Evolutionary conservation across 1,140 invertebrate genomes (phyloP).

Genomic region (Calosoma granatense): DNA sequence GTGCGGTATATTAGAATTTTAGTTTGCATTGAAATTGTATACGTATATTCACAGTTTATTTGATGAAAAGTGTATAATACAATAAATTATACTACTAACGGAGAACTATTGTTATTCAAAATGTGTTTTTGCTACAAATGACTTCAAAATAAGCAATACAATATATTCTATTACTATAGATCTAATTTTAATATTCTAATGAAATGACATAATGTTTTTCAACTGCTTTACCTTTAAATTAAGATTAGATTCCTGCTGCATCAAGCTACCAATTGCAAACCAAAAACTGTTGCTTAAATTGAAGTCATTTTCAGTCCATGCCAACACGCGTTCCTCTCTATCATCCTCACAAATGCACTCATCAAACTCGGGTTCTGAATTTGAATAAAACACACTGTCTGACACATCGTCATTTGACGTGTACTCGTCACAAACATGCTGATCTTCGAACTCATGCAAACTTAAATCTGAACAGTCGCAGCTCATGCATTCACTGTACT

Average conservation of each 20-base stretch:
- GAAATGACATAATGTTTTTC: too few relatives aligned
- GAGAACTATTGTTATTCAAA: too few relatives aligned
- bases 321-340: slow-evolving; percentile 33
- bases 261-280: slow-evolving; percentile 87
- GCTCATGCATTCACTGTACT: slow-evolving; percentile 21
- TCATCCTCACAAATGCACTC: slow-evolving; percentile 14
- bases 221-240: slow-evolving; percentile 74
- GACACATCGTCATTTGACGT: background rate
- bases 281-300: slow-evolving; percentile 76
- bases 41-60: too few relatives aligned
- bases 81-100: too few relatives aligned
- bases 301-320: slow-evolving; percentile 60
- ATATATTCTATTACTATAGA: too few relatives aligned
- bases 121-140: too few relatives aligned
- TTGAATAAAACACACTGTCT: background rate
- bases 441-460: background rate
- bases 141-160: too few relatives aligned
- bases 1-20: too few relatives aligned
- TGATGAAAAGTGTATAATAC: too few relatives aligned
- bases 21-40: too few relatives aligned
- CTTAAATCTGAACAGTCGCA: background rate
- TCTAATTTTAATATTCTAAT: too few relatives aligned
- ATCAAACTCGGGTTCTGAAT: background rate
- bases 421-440: background rate
- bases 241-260: slow-evolving; percentile 88